These are phyloP conservation scores for Cricetomys ansorgei DNA, from an alignment of 2,113 vertebrate genomes.

Conservation along the genomic window DNA sequence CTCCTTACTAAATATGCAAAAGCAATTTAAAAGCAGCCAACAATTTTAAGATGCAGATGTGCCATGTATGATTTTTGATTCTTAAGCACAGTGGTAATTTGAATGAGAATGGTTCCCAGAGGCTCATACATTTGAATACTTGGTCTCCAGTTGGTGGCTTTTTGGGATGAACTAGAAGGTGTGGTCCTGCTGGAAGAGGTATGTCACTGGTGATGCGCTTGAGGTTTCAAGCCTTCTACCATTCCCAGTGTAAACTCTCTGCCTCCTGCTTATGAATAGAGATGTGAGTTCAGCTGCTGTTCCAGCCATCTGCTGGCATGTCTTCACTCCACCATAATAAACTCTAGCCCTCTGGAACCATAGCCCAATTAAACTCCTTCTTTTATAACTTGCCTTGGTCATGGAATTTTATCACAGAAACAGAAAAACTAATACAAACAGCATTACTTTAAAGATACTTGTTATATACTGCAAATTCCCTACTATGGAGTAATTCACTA, in stretches of 20 bases:
- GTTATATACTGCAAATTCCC: conserved; percentile 11
- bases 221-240: not conserved
- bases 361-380: not conserved
- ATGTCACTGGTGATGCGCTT: not conserved
- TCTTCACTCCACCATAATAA: not conserved
- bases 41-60: conserved; percentile 43
- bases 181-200: not conserved
- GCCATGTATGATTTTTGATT: conserved; percentile 31
- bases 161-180: not conserved
- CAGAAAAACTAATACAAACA: not conserved
- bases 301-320: not conserved
- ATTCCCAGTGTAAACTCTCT: not conserved
- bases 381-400: not conserved
- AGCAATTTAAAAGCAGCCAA: conserved; percentile 64
- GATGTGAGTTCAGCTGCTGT: not conserved
- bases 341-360: not conserved
- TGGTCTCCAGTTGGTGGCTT: not conserved
- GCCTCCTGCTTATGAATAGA: not conserved
- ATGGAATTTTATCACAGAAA: not conserved
- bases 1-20: conserved; percentile 63
- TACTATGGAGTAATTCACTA: not conserved
- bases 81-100: not conserved
- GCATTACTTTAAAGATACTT: conserved; percentile 11
- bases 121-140: not conserved
- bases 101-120: not conserved